These are phyloP conservation scores for Pithys albifrons DNA, from an alignment of 2,113 vertebrate genomes.

Conservation along the genomic window DNA sequence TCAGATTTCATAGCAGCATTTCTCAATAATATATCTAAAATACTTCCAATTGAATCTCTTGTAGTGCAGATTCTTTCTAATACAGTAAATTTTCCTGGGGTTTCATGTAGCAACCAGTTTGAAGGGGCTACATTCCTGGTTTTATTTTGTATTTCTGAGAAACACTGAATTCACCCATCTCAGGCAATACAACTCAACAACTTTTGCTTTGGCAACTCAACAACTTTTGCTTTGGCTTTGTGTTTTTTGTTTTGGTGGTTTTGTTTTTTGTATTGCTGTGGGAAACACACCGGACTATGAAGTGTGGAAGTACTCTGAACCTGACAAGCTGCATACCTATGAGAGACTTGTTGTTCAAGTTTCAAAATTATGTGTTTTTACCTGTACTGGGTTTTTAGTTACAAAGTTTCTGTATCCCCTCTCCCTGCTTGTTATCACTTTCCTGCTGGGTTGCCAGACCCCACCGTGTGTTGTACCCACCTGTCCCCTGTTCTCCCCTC, in stretches of 20 bases:
- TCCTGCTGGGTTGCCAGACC: no score
- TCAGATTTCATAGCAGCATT: neutral
- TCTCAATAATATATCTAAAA: neutral
- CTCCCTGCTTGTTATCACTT: no score
- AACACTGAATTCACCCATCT: neutral
- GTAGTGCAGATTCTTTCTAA: neutral
- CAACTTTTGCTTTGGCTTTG: neutral
- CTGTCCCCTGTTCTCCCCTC: no score
- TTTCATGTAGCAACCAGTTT: neutral
- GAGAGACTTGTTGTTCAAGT: no score
- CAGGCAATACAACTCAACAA: neutral
- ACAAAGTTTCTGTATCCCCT: no score
- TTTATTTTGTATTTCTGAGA: neutral
- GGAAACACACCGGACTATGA: no score
- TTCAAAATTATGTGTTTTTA: no score
- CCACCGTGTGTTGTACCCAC: no score
- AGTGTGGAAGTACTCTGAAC: no score
- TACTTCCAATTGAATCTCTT: neutral
- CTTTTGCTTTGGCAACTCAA: neutral
- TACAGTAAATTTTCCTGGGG: neutral
- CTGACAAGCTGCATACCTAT: no score
- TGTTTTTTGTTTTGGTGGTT: neutral
- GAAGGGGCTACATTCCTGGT: fast-evolving
- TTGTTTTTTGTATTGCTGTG: no score
- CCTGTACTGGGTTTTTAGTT: no score